Base-by-base conservation (phyloP, 2,888 invertebrate species). In the Aphelenchoides bicaudatus region DNA sequence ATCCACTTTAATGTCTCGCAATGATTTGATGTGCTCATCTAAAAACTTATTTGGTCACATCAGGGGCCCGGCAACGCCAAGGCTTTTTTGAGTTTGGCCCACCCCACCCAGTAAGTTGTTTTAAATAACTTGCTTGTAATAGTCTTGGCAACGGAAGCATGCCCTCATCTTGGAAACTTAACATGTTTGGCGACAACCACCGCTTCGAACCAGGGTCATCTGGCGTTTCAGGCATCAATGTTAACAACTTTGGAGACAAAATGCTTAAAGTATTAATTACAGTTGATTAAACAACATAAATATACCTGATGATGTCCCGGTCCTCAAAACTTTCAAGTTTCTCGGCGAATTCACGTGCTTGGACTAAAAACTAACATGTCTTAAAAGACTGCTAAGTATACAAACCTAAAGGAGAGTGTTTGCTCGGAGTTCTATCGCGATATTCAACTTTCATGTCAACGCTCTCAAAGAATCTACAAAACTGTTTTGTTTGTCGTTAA, bases 1-100 rank as follows among this genome's bases (percentile, higher is more conserved):
- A 61, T 37, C 62, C 62, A 61, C n/a, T 39, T 43, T 16, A 48
- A 13, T 1, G 47, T 61, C 39, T 61, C 61, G 39, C 38, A 38
- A 34, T 49, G 37, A 23, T 61, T 31, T 10, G 60, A 46, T 6
- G 43, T 43, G 43, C 16, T 19, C 34, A 34, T 34, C 34, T 34
- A n/a, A 10, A 34, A n/a, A 34, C 10, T 34, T 10, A 34, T 34
- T 34, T 10, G 34, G 10, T 10, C 10, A n/a, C n/a, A n/a, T 10
- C 10, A 10, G 34, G 34, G n/a, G n/a, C 10, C 10, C 34, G 34
- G 34, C 10, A 34, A n/a, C 10, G 34, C 34, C n/a, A 10, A 34
- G 16, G 34, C 34, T 34, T 13, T 13, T 13, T 13, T 34, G 13
- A 16, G 34, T 34, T 34, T 13, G n/a, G n/a, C n/a, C n/a, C n/a